Base-by-base conservation (phyloP, 2,888 invertebrate species). In the Beris morrisii region DNA sequence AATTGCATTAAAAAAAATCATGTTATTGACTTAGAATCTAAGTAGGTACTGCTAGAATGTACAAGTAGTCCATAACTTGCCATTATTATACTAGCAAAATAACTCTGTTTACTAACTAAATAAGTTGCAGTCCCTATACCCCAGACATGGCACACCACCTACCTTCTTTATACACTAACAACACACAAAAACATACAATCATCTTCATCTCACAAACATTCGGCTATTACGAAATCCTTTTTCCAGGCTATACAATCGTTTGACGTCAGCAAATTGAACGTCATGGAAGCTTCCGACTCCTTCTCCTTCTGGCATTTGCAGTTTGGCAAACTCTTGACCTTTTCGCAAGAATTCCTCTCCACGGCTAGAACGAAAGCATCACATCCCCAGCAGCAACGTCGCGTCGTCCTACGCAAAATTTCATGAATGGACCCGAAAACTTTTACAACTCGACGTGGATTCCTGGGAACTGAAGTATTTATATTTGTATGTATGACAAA, bases 231-330 rank as follows among this genome's bases (percentile, higher is more conserved):
- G n/a, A n/a, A n/a, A n/a, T n/a, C n/a, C n/a, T n/a, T n/a, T n/a
- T n/a, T n/a, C n/a, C n/a, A n/a, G n/a, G n/a, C 46, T 5, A 22
- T 32, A 32, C 32, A 32, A 32, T 56, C 52, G 53, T 59, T 65
- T 68, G 68, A 68, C 68, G 68, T 68, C 68, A 68, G 65, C 68
- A 68, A 59, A 32, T 48, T 55, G 58, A 30, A 68, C 67, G 67
- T 65, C 58, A 68, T 50, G 54, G 32, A 65, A 68, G 48, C 65
- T 57, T 28, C n/a, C 54, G 52, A 56, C 15, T 63, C 50, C 63
- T 64, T 57, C 66, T n/a, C 44, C 32, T 38, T 32, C 66, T 13
- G n/a, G 3, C 43, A 28, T 15, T 13, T n/a, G n/a, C 11, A 38
- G 38, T 63, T 61, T 22, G 46, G 12, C 46, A 38, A 54, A 65